phyloP scores from a whole-genome alignment of 2,888 invertebrate species.

The Theristus sp. region DNA sequence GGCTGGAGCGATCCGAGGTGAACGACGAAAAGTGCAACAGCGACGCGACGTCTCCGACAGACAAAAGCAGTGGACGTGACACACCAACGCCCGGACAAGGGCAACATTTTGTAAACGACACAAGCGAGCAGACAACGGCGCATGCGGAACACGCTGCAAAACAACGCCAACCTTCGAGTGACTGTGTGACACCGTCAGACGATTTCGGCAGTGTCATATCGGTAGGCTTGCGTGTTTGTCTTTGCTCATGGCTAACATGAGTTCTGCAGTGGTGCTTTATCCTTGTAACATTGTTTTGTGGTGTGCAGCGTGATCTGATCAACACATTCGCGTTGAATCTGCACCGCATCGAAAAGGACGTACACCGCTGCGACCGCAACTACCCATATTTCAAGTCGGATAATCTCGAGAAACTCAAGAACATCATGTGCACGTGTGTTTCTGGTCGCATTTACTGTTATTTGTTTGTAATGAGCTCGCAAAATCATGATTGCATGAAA shows the following conservation, averaged over 20 bases:
- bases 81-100: background rate
- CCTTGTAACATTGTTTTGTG: too few species aligned
- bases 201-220: too few species aligned
- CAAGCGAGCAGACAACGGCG: too few species aligned
- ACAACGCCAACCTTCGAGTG: too few species aligned
- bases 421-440: constrained; percentile 87
- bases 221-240: too few species aligned
- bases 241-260: too few species aligned
- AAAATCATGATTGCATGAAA: too few species aligned
- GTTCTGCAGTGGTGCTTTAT: too few species aligned
- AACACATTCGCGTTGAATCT: constrained; percentile 52
- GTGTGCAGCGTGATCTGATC: constrained; percentile 12
- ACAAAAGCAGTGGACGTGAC: background rate
- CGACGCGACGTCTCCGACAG: background rate
- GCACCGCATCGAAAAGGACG: constrained; percentile 87
- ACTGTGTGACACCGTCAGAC: too few species aligned
- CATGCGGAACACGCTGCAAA: too few species aligned
- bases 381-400: constrained; percentile 67
- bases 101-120: background rate
- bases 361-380: constrained; percentile 80
- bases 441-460: background rate
- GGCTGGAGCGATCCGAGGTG: background rate
- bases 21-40: background rate
- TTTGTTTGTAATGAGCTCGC: background rate
- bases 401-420: constrained; percentile 73